Evolutionary conservation across 2,113 vertebrate species (phyloP).

Genomic region (Aphyosemion australe): DNA sequence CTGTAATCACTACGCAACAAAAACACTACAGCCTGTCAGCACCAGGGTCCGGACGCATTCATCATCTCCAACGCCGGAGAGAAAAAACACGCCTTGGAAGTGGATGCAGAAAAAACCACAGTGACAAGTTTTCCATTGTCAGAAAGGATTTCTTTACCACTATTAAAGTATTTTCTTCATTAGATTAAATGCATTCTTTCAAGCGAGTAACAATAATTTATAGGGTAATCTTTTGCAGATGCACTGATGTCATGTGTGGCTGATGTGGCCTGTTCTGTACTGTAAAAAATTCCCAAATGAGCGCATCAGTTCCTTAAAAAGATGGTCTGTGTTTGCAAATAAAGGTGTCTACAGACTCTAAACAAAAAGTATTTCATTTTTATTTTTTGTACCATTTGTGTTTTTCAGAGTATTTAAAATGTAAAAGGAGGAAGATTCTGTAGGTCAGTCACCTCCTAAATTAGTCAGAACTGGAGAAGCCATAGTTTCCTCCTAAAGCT

Average conservation of each 20-base stretch:
- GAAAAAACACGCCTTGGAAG: conserved; percentile 19
- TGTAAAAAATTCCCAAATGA: neutral
- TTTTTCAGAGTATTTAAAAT: neutral
- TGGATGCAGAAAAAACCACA: conserved; percentile 6
- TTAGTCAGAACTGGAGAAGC: neutral
- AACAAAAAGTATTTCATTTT: too few relatives aligned
- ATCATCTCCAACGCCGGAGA: conserved; percentile 23
- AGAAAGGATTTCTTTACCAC: conserved; percentile 7
- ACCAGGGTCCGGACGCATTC: conserved; percentile 5
- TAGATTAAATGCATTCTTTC: neutral
- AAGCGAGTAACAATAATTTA: neutral
- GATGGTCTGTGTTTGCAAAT: too few relatives aligned
- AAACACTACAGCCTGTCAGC: conserved; percentile 27
- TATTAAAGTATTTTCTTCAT: neutral
- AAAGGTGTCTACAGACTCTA: too few relatives aligned
- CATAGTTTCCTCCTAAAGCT: too few relatives aligned
- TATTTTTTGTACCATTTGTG: conserved; percentile 22
- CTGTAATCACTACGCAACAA: conserved; percentile 5
- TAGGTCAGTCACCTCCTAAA: neutral
- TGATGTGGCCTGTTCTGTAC: conserved; percentile 6
- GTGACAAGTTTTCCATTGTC: conserved; percentile 22
- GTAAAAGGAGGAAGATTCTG: neutral
- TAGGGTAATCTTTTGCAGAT: conserved; percentile 6
- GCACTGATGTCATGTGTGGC: neutral
- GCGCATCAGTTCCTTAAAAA: conserved; percentile 22